Evolutionary conservation across 2,113 vertebrate species (phyloP).

Genomic region (Trochalopteron elliotii): DNA sequence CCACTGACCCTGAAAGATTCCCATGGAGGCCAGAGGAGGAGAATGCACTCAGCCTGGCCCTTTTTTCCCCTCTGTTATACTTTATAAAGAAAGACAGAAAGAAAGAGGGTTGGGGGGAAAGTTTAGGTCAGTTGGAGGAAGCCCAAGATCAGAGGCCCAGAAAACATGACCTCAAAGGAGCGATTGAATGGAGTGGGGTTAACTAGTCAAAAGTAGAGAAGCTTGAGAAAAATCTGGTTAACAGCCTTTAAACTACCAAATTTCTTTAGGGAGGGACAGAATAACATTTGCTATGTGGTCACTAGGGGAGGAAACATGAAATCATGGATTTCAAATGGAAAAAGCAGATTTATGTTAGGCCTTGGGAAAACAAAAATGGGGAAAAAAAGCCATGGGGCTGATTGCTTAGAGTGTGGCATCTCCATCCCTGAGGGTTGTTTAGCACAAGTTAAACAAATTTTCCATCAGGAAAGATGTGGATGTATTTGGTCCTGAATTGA

Average conservation of each 20-base stretch:
- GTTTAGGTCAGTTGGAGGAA: slow-evolving; percentile 5
- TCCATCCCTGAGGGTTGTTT: not conserved
- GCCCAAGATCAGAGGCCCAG: not conserved
- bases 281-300: not conserved
- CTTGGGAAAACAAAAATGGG: not conserved
- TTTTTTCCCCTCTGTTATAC: not conserved
- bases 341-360: not conserved
- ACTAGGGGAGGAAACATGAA: not conserved
- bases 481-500: not conserved
- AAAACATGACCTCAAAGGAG: not conserved
- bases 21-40: not conserved
- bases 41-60: not conserved
- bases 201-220: not conserved
- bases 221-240: slow-evolving; percentile 9
- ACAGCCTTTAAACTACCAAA: not conserved
- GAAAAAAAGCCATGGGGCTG: not conserved
- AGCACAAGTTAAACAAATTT: not conserved
- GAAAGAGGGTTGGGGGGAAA: not conserved
- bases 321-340: not conserved
- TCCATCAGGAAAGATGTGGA: not conserved
- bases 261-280: not conserved
- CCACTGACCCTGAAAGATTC: not conserved
- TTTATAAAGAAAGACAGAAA: not conserved
- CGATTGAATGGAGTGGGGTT: not conserved
- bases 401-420: not conserved